Evolutionary conservation across 1,140 invertebrate species (phyloP), one percentile per base, ranked within the genome.

Genomic region (Brachionus asplanchnoidis): DNA sequence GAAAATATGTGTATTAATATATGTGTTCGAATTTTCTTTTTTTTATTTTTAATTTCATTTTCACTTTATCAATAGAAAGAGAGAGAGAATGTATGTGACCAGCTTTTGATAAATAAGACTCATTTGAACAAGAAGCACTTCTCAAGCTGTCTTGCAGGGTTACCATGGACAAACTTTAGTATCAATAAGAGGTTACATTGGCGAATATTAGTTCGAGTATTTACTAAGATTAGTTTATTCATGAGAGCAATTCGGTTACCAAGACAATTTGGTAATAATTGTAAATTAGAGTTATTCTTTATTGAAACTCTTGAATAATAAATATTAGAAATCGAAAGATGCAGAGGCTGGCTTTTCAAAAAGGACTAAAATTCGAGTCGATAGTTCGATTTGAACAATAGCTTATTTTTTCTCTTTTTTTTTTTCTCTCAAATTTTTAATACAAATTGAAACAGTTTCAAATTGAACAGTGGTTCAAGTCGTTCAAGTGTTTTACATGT

Each of bases 311-410:
- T 42, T 40, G n/a, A 73, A 73, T 40, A 42, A 42, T 73, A 42
- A 42, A 42, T 40, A 73, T 42, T 42, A 73, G 66, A 68, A 68
- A 68, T 32, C 26, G 32, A 68, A 68, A 68, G 53, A 60, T 60
- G 53, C 53, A 60, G 20, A 60, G 53, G 53, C 20, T 60, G 53
- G 53, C 53, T 68, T 68, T 68, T 73, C 32, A 73, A 73, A 73
- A 73, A 73, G 68, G 68, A 73, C 68, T 73, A 73, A 73, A 73
- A 42, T 73, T 73, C 68, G 68, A 73, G 68, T 73, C 68, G 68
- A 73, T 73, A 73, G 68, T 73, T 73, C 68, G 68, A 73, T 73
- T 73, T 23, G 36, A 73, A 73, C 32, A 32, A 11, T 70, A 36
- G n/a, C n/a, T 36, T 12, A 50, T n/a, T 50, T 53, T 17, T 53